Evolutionary conservation across 2,888 invertebrate genomes (phyloP).

Genomic region (Acronicta leporina): DNA sequence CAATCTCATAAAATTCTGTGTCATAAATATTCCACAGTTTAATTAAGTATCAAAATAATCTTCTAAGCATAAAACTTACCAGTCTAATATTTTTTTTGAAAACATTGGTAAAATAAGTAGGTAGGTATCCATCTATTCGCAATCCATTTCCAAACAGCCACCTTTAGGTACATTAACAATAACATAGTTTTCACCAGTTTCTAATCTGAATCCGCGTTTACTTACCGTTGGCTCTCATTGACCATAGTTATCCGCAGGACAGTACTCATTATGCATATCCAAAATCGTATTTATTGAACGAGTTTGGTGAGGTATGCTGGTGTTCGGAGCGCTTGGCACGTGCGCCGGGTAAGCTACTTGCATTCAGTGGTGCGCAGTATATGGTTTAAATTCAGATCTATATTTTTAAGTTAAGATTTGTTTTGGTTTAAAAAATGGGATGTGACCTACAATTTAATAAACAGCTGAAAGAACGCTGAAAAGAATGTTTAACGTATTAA

Average conservation of each 20-base stretch:
- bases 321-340: constrained; percentile 48
- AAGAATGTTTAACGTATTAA: too few relatives aligned
- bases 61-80: too few relatives aligned
- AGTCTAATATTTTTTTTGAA: too few relatives aligned
- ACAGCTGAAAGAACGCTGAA: too few relatives aligned
- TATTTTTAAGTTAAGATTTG: neutral
- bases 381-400: constrained; percentile 30
- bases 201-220: constrained; percentile 51
- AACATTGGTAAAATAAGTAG: too few relatives aligned
- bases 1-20: too few relatives aligned
- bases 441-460: too few relatives aligned
- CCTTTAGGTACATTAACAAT: constrained; percentile 34
- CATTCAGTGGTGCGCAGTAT: constrained; percentile 40
- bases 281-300: constrained; percentile 60
- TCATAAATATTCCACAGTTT: too few relatives aligned
- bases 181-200: constrained; percentile 37
- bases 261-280: constrained; percentile 59
- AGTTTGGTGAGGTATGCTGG: constrained; percentile 47
- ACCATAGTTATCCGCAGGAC: constrained; percentile 52
- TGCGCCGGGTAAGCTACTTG: constrained; percentile 47
- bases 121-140: constrained; percentile 28
- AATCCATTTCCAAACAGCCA: constrained; percentile 25
- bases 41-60: too few relatives aligned
- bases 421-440: too few relatives aligned
- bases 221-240: constrained; percentile 51